Base-by-base conservation (phyloP, 1,140 invertebrate species). In the Ceratosolen fusciceps region DNA sequence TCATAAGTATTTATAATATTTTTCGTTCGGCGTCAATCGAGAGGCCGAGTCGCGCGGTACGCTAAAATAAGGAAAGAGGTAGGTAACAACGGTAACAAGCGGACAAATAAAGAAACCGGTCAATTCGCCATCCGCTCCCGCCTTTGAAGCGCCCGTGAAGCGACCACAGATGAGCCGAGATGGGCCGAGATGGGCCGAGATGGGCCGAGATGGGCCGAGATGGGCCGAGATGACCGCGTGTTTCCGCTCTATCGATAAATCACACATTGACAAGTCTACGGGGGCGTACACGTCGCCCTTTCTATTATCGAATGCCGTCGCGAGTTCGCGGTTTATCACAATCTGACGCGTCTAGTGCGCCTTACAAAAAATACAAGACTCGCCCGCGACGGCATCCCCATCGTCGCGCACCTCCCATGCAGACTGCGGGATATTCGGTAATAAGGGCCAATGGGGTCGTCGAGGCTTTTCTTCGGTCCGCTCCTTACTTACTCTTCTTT, bases 351-450 rank as follows among this genome's bases (percentile, higher is more conserved):
- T 29, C 88, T 81, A 83, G 82, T 83, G 82, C 84, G 88, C 87
- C 88, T 87, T 90, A 90, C 87, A 89, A 90, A 90, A 90, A 89
- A 90, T 90, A 90, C 88, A 87, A 85, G 88, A 87, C 88, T 84
- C 83, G 85, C 84, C 84, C 87, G 86, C 87, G 86, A 83, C 86
- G 83, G 83, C 82, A 81, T 85, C 85, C 81, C 49, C 73, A 2
- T 26, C 19, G 7, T 68, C 24, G 21, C 34, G 10, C 12, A 7
- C 4, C 29, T 29, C 14, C 29, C 31, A 31, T 12, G 14, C 26
- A 31, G 29, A 49, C 21, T 19, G 43, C 43, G 8, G 14, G 21
- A 21, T 3, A 21, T 3, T 21, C 9, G n/a, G n/a, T n/a, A n/a
- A n/a, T n/a, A n/a, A n/a, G n/a, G n/a, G n/a, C n/a, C n/a, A n/a